Conservation (phyloP, 2,888 invertebrate species). For the Agapetus fuscipes region DNA sequence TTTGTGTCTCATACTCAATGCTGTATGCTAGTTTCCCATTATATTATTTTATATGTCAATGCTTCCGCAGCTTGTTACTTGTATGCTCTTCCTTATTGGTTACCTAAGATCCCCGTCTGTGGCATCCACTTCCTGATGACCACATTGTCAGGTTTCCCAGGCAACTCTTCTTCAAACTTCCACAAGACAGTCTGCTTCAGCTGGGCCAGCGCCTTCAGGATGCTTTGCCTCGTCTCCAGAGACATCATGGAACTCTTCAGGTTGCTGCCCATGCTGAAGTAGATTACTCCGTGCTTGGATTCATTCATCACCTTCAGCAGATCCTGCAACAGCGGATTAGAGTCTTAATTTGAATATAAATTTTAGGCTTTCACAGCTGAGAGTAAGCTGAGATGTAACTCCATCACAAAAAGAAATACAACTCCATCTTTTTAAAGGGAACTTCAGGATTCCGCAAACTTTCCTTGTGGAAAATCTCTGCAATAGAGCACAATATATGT, state of each 20-base stretch:
- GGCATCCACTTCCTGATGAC: slow-evolving; percentile 36
- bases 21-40: too few relatives aligned
- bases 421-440: too few relatives aligned
- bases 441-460: too few relatives aligned
- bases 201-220: slow-evolving; percentile 32
- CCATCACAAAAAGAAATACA: too few relatives aligned
- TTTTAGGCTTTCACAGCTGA: too few relatives aligned
- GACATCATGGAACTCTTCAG: slow-evolving; percentile 32
- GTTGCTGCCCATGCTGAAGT: slow-evolving; percentile 42
- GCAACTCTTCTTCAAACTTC: slow-evolving; percentile 34
- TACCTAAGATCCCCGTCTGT: slow-evolving; percentile 34
- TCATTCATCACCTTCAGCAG: slow-evolving; percentile 33
- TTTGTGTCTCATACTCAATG: too few relatives aligned
- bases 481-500: too few relatives aligned
- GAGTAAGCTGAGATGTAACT: too few relatives aligned
- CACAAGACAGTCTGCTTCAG: slow-evolving; percentile 41
- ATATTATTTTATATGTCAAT: too few relatives aligned
- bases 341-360: too few relatives aligned
- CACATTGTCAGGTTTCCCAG: slow-evolving; percentile 34
- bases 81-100: slow-evolving; percentile 5
- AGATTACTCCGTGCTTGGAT: slow-evolving; percentile 37
- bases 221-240: slow-evolving; percentile 25
- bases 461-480: not conserved
- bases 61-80: too few relatives aligned
- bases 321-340: slow-evolving; percentile 30